phyloP scores from a whole-genome alignment of 2,888 invertebrate genomes.

The Portevinia maculata region DNA sequence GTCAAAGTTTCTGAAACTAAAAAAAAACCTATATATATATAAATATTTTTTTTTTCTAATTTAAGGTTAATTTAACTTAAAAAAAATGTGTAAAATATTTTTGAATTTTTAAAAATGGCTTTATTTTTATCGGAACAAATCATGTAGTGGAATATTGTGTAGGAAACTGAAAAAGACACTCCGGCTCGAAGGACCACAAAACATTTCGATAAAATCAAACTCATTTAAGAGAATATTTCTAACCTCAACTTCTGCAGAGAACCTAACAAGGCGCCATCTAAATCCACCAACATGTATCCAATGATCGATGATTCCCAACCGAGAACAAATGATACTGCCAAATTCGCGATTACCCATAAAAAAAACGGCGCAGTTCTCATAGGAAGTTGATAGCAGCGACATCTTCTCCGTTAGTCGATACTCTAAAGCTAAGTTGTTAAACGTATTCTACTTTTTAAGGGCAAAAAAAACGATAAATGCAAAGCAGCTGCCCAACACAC shows the following conservation, averaged over 20 bases:
- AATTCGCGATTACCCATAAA: constrained; percentile 29
- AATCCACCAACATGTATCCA: neutral
- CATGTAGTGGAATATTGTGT: neutral
- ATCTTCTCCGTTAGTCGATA: constrained; percentile 79
- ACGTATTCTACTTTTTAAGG: constrained; percentile 26
- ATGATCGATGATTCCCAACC: too few relatives aligned
- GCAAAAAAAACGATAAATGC: constrained; percentile 29
- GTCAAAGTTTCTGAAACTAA: constrained; percentile 75
- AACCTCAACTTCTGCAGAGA: constrained; percentile 48
- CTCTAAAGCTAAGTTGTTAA: constrained; percentile 53
- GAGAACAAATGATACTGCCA: constrained; percentile 44
- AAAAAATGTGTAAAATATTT: constrained; percentile 63
- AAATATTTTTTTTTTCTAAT: constrained; percentile 17
- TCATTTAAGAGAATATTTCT: constrained; percentile 39
- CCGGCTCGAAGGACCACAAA: constrained; percentile 26
- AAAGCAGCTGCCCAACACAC: constrained; percentile 55
- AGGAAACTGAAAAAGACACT: neutral
- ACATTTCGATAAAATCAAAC: constrained; percentile 55
- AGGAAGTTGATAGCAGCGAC: constrained; percentile 70
- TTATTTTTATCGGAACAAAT: constrained; percentile 64
- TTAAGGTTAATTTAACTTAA: constrained; percentile 28
- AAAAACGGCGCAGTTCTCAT: constrained; percentile 45
- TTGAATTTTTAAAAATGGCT: constrained; percentile 62
- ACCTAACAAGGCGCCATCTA: neutral
- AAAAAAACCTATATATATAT: constrained; percentile 35